phyloP scores from a whole-genome alignment of 2,888 invertebrate genomes.

The Tetheella fluctuosa region DNA sequence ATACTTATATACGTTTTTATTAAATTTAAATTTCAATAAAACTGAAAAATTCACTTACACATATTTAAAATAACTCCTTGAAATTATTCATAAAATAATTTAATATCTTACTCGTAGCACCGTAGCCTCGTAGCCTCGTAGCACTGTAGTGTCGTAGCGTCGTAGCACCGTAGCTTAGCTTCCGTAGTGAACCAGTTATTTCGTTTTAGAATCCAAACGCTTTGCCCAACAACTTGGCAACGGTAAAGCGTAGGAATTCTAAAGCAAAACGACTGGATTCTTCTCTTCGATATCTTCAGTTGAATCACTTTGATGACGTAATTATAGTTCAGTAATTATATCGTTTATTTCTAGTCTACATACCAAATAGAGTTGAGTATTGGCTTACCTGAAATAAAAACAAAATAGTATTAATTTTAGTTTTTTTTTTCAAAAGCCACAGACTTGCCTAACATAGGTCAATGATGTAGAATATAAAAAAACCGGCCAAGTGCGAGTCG shows the following conservation, averaged over 20 bases:
- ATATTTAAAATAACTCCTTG: neutral
- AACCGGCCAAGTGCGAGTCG: too few species aligned
- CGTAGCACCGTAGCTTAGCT: conserved; percentile 18
- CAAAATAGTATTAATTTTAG: neutral
- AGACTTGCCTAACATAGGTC: too few species aligned
- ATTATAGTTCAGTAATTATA: neutral
- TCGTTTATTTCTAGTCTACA: neutral
- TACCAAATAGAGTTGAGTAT: neutral
- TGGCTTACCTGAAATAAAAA: neutral
- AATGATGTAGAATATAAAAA: too few species aligned
- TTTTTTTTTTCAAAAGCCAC: neutral
- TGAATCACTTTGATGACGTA: conserved; percentile 24
- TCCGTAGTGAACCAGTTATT: conserved; percentile 67
- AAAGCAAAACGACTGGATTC: conserved; percentile 86
- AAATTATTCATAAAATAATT: conserved; percentile 14
- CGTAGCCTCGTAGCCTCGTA: conserved; percentile 37
- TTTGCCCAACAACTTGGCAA: conserved; percentile 90
- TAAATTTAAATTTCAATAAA: neutral
- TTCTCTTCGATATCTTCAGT: conserved; percentile 38
- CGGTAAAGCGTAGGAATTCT: conserved; percentile 99
- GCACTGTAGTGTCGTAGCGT: conserved; percentile 16
- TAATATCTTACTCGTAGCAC: conserved; percentile 24
- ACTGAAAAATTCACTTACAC: too few species aligned
- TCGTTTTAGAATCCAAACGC: conserved; percentile 98
- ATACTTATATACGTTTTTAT: conserved; percentile 14